These are phyloP conservation scores for Sinhomidia bicolor DNA, from an alignment of 2,888 invertebrate genomes.

Conservation along the genomic window DNA sequence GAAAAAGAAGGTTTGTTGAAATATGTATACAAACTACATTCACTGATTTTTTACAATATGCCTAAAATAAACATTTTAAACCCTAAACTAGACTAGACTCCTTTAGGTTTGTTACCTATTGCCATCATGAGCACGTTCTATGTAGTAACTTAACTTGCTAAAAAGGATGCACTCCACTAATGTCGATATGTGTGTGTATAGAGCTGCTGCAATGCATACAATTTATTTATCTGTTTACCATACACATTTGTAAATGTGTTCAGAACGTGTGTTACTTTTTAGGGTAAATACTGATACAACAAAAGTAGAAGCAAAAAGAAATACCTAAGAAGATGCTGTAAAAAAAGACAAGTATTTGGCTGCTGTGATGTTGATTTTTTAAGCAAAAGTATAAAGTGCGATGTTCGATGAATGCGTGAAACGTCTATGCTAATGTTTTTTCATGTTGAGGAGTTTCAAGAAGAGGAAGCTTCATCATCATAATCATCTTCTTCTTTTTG, in stretches of 20 bases:
- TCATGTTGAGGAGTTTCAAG: conserved; percentile 17
- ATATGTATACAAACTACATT: too few species aligned
- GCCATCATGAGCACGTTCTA: not conserved
- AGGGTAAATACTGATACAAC: not conserved
- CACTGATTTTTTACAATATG: too few species aligned
- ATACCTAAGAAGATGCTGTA: not conserved
- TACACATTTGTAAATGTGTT: conserved; percentile 7
- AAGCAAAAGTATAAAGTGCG: conserved; percentile 15
- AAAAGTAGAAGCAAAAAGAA: not conserved
- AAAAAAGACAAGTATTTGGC: conserved; percentile 49
- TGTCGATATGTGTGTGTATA: not conserved
- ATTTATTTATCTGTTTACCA: conserved; percentile 9
- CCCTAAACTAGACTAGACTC: not conserved
- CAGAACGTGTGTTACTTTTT: conserved; percentile 32
- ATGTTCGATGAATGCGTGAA: conserved; percentile 20
- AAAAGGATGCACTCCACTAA: conserved; percentile 29
- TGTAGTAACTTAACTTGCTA: conserved; percentile 32
- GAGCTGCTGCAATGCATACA: too few species aligned
- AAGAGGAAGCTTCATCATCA: conserved; percentile 29
- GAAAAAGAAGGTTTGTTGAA: too few species aligned
- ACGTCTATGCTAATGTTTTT: conserved; percentile 41
- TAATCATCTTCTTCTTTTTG: not conserved
- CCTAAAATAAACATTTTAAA: too few species aligned
- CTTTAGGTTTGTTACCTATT: conserved; percentile 6
- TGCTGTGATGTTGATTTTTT: conserved; percentile 19